A percentile compares a stretch with the other conserved stretches of the same genome.
Evolutionary conservation across 2,888 invertebrate species (phyloP).

Genomic region (Mythimna ferrago): DNA sequence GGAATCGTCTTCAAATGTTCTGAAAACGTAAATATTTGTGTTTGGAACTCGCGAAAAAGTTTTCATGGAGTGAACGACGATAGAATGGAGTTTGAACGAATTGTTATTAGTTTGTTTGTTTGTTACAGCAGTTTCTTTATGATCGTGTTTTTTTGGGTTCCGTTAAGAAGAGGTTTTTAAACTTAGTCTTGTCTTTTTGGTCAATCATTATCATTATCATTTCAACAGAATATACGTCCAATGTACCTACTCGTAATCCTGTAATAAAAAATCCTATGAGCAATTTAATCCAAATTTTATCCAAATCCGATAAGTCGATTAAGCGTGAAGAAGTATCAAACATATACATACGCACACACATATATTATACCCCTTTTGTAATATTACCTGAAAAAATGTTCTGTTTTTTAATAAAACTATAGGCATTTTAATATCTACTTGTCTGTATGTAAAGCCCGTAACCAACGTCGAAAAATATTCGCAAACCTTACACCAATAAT

Average conservation of each 20-base stretch:
- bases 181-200: background rate
- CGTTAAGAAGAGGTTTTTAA: background rate
- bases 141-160: conserved; percentile 21
- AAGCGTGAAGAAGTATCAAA: no score
- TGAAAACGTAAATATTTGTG: conserved; percentile 52
- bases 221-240: no score
- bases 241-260: no score
- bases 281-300: no score
- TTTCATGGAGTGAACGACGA: conserved; percentile 7
- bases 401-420: no score
- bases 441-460: background rate
- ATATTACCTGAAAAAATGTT: no score
- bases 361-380: no score
- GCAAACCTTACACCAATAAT: no score
- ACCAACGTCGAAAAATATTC: conserved; percentile 1
- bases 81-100: conserved; percentile 21
- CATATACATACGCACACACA: no score
- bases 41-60: conserved; percentile 29
- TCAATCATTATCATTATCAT: background rate
- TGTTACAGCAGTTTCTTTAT: conserved; percentile 15
- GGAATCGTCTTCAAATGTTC: background rate
- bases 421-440: background rate
- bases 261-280: no score
- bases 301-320: no score
- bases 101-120: conserved; percentile 55